These are phyloP conservation scores for Phocoena sinus DNA, from an alignment of 2,113 vertebrate species.

Conservation along the genomic window DNA sequence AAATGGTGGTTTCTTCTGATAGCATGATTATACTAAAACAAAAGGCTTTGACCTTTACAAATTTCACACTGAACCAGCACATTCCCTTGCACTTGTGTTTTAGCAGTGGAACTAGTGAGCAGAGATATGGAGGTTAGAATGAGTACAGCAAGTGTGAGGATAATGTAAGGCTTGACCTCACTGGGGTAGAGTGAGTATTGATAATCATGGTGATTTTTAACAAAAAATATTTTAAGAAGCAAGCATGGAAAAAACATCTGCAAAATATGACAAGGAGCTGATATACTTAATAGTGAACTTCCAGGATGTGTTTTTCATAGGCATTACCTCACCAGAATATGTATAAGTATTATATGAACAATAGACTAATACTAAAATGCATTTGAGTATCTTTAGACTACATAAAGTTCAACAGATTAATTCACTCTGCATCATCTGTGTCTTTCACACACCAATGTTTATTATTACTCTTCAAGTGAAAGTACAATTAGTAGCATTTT, in stretches of 20 bases:
- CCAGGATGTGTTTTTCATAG: neutral
- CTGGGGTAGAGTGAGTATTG: neutral
- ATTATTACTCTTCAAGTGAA: neutral
- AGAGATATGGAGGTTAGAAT: neutral
- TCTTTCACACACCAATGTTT: neutral
- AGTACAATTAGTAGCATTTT: neutral
- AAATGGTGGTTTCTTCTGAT: neutral
- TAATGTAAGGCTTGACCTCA: neutral
- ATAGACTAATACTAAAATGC: neutral
- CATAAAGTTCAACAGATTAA: neutral
- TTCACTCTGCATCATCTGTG: neutral
- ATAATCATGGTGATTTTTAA: neutral
- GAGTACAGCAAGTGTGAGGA: neutral
- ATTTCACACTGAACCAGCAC: neutral
- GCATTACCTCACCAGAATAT: neutral
- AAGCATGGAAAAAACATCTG: neutral
- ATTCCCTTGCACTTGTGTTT: neutral
- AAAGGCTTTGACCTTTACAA: neutral
- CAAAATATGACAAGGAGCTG: neutral
- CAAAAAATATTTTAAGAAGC: neutral
- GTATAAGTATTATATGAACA: neutral
- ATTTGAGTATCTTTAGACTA: neutral
- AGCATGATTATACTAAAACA: neutral
- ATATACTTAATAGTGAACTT: neutral
- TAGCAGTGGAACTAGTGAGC: neutral